Evolutionary conservation across 2,888 invertebrate species (phyloP).

Genomic region (Endomychus coccineus): DNA sequence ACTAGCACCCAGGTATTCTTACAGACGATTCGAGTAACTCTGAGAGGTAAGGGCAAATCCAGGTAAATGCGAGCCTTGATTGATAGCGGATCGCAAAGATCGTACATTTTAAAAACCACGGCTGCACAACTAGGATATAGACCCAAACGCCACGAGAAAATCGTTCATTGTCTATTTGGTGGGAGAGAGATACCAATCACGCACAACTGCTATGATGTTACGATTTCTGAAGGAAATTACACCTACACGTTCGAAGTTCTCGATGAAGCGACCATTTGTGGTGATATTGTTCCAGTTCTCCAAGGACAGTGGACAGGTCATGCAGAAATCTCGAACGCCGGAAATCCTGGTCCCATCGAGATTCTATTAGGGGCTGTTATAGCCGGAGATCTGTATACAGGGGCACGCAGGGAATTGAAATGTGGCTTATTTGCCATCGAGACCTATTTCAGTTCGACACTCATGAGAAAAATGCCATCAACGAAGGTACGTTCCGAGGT

Average conservation of each 20-base stretch:
- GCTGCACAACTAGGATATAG: not conserved
- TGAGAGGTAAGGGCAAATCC: not conserved
- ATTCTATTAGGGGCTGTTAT: constrained; percentile 9
- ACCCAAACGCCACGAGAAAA: not conserved
- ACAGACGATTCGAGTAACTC: not conserved
- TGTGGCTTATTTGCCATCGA: constrained; percentile 27
- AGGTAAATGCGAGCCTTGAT: constrained; percentile 1
- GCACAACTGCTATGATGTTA: no score
- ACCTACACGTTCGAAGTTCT: no score
- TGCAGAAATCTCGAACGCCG: constrained; percentile 1
- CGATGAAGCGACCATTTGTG: no score
- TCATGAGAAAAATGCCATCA: no score
- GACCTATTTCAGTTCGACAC: constrained; percentile 27
- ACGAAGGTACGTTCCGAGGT: no score
- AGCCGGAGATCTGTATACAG: constrained; percentile 7
- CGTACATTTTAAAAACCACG: constrained; percentile 2
- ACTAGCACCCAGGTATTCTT: constrained; percentile 3
- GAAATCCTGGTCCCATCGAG: constrained; percentile 1
- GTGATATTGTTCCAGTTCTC: no score
- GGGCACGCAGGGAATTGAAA: constrained; percentile 14
- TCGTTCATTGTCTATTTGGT: constrained; percentile 3
- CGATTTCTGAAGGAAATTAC: no score
- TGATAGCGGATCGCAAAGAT: constrained; percentile 4
- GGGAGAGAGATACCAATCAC: not conserved
- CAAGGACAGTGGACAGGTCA: not conserved